Evolutionary conservation across 2,888 invertebrate species (phyloP), one percentile per base, ranked within the genome.

Genomic region (Tetropium fuscum): DNA sequence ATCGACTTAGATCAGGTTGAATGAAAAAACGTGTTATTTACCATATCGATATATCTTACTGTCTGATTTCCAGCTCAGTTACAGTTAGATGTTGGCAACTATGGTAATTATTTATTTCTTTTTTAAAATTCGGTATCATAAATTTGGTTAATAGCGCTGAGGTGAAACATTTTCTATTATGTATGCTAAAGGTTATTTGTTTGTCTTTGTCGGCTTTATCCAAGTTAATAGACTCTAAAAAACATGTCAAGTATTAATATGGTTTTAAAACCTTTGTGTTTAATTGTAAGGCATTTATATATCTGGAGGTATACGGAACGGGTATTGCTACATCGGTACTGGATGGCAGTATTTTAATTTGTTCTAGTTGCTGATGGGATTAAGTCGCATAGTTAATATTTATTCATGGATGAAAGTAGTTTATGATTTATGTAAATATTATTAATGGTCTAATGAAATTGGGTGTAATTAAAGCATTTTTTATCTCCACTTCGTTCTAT

Each of bases 141-240:
- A 34, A 34, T 48, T 22, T 36, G 7, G 16, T 20, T 48, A 48
- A 48, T 22, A 36, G 36, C 19, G n/a, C 10, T 16, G 30, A 32
- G 47, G 32, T 34, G 32, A 47, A 30, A 15, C 30, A 4, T 34
- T 47, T 38, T 36, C 34, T 48, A 48, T 48, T 48, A 48, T 48
- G 36, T 48, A 36, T 36, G 48, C 16, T 36, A 22, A 38, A 25
- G 16, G 13, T 36, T 48, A 48, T 20, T 34, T 22, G 48, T 34
- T 13, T 15, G 15, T 22, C 36, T 48, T 22, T 36, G 48, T 36
- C 48, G 48, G 48, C 6, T 11, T 36, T 48, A 43, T 22, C 25
- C 25, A 1, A 20, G 22, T 43, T 22, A 43, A 43, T 25, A 34
- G 20, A n/a, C 25, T 32, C 15, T 41, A 22, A 22, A 41, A 20